Percentiles rank a stretch among this genome's conserved stretches.
Evolutionary conservation across 1,140 invertebrate species (phyloP).

Genomic region (Centruroides sculpturatus): DNA sequence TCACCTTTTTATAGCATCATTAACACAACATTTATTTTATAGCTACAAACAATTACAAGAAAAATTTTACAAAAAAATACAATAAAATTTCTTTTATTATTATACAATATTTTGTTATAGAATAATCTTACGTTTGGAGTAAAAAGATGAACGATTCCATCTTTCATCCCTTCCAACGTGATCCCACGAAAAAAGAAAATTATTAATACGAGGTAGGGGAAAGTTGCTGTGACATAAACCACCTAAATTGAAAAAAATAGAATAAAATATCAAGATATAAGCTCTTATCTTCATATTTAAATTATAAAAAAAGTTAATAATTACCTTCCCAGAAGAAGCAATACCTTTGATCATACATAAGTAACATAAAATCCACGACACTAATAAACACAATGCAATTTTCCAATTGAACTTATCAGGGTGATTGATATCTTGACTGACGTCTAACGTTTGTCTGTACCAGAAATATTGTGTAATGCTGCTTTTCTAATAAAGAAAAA

Average conservation of each 20-base stretch:
- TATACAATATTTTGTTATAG: no score
- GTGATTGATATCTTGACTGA: constrained; percentile 75
- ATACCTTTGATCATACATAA: constrained; percentile 98
- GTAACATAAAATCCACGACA: constrained; percentile 91
- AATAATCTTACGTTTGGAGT: constrained; percentile 53
- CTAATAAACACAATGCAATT: constrained; percentile 70
- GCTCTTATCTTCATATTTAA: background rate
- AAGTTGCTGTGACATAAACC: constrained; percentile 88
- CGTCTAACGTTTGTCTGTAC: constrained; percentile 78
- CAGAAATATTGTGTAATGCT: constrained; percentile 84
- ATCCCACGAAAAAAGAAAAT: constrained; percentile 91
- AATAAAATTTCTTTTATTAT: no score
- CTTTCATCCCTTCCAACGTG: constrained; percentile 73
- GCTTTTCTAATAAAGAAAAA: constrained; percentile 42
- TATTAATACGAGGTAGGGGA: constrained; percentile 87
- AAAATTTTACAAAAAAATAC: no score
- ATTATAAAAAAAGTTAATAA: background rate
- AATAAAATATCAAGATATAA: background rate
- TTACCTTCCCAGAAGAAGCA: constrained; percentile 82
- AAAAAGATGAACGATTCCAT: constrained; percentile 77
- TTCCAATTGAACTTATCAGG: constrained; percentile 85
- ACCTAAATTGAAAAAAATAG: constrained; percentile 36
- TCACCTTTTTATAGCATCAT: no score
- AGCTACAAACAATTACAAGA: no score
- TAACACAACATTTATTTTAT: no score